phyloP scores from a whole-genome alignment of 2,113 vertebrate species.

The Hyperoodon ampullatus region DNA sequence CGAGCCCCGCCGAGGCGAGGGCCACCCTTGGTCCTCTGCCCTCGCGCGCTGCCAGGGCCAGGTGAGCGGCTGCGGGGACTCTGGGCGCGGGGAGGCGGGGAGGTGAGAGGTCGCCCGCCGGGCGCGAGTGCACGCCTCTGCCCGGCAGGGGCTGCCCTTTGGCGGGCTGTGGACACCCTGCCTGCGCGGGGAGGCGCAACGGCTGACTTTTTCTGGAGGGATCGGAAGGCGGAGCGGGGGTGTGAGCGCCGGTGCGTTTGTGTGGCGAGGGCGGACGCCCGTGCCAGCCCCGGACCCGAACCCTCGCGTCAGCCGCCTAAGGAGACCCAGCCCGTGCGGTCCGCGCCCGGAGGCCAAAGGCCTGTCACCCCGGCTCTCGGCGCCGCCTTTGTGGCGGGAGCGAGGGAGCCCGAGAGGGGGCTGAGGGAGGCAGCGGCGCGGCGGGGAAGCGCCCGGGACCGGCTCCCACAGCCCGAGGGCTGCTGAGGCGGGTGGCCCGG shows the following conservation, averaged over 20 bases:
- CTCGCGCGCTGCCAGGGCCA: slow-evolving; percentile 43
- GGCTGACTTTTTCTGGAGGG: not conserved
- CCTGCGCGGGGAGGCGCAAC: not conserved
- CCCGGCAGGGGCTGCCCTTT: not conserved
- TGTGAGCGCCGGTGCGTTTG: not conserved
- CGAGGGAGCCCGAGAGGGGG: not conserved
- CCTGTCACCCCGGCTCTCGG: slow-evolving; percentile 62
- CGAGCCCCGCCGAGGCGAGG: slow-evolving; percentile 52
- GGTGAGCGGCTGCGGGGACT: slow-evolving; percentile 67
- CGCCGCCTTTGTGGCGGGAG: slow-evolving; percentile 76
- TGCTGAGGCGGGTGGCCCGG: not conserved
- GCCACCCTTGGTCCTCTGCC: slow-evolving; percentile 50
- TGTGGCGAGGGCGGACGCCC: not conserved
- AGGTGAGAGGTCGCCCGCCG: not conserved
- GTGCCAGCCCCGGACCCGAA: not conserved
- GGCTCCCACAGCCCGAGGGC: not conserved
- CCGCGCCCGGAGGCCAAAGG: slow-evolving; percentile 53
- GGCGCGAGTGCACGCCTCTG: not conserved
- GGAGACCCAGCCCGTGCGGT: not conserved
- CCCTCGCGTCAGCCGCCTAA: not conserved
- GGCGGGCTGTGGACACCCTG: slow-evolving; percentile 55
- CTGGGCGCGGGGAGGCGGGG: not conserved
- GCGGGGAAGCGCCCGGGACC: not conserved
- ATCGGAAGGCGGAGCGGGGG: not conserved
- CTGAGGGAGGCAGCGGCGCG: not conserved